Evolutionary conservation across 1,140 invertebrate genomes (phyloP).

Genomic region (Nomia melanderi): DNA sequence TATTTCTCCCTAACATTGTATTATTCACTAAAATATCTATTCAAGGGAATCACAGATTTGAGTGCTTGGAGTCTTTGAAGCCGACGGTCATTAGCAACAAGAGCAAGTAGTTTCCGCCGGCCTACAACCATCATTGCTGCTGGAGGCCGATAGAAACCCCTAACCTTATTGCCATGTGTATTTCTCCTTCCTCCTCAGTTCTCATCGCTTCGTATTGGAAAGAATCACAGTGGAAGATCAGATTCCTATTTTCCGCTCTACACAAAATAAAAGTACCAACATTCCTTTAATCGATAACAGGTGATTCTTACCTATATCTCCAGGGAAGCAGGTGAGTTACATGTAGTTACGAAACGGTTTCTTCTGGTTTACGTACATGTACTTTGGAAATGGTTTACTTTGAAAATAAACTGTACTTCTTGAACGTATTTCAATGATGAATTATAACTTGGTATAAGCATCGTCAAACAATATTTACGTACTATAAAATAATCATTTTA

Average conservation of each 20-base stretch:
- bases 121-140: constrained; percentile 90
- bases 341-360: too few relatives aligned
- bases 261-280: too few relatives aligned
- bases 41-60: background rate
- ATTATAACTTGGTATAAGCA: too few relatives aligned
- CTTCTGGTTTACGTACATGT: too few relatives aligned
- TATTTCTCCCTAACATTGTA: background rate
- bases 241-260: background rate
- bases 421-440: too few relatives aligned
- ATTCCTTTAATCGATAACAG: too few relatives aligned
- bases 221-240: constrained; percentile 23
- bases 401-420: too few relatives aligned
- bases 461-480: too few relatives aligned
- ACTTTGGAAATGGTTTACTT: too few relatives aligned
- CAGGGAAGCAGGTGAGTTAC: too few relatives aligned
- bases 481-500: too few relatives aligned
- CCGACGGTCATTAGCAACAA: constrained; percentile 75
- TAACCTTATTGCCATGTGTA: constrained; percentile 76
- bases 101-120: constrained; percentile 95
- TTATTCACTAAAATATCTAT: constrained; percentile 2
- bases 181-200: constrained; percentile 23
- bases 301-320: too few relatives aligned
- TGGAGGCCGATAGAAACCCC: constrained; percentile 97
- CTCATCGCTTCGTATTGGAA: constrained; percentile 11
- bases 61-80: background rate